A percentile compares a stretch with the other conserved stretches of the same genome.
Conservation (phyloP, 1,140 invertebrate genomes). For the Drosophila lacertosa region DNA sequence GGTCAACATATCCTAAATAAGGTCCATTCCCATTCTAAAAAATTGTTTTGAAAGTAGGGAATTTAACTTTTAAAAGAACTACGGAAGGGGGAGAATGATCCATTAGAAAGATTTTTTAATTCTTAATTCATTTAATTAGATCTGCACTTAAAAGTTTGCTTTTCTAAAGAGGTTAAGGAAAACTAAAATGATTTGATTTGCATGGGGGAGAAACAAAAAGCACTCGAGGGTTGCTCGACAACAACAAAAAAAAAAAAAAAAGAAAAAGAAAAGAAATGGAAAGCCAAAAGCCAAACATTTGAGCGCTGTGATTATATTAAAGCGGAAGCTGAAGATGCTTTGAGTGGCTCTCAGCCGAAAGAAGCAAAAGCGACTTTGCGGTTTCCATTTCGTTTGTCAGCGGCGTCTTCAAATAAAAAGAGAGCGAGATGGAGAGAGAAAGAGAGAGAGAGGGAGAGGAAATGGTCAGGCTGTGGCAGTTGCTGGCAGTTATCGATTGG, state of each 20-base stretch:
- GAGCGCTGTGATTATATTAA: constrained; percentile 23
- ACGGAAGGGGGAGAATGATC: too few species aligned
- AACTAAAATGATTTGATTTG: background rate
- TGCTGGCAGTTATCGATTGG: constrained; percentile 56
- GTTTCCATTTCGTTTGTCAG: constrained; percentile 34
- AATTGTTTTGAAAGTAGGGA: too few species aligned
- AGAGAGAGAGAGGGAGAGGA: background rate
- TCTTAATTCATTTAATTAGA: too few species aligned
- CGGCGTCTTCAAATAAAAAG: constrained; percentile 11
- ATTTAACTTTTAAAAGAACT: too few species aligned
- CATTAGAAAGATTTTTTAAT: too few species aligned
- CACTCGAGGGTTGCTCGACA: background rate
- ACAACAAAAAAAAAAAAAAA: too few species aligned
- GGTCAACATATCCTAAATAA: too few species aligned
- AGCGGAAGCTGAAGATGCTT: constrained; percentile 5
- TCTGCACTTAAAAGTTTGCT: too few species aligned
- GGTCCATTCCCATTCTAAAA: too few species aligned
- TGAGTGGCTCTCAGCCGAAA: constrained; percentile 8
- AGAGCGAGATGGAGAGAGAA: constrained; percentile 4
- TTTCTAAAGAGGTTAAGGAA: background rate
- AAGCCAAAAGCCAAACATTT: constrained; percentile 13
- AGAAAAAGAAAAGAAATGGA: background rate
- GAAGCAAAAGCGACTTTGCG: constrained; percentile 6
- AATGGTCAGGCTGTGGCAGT: constrained; percentile 8
- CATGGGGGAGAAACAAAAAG: background rate